These are phyloP conservation scores for Rhyzopertha dominica DNA, from an alignment of 1,140 invertebrate genomes.

Conservation along the genomic window DNA sequence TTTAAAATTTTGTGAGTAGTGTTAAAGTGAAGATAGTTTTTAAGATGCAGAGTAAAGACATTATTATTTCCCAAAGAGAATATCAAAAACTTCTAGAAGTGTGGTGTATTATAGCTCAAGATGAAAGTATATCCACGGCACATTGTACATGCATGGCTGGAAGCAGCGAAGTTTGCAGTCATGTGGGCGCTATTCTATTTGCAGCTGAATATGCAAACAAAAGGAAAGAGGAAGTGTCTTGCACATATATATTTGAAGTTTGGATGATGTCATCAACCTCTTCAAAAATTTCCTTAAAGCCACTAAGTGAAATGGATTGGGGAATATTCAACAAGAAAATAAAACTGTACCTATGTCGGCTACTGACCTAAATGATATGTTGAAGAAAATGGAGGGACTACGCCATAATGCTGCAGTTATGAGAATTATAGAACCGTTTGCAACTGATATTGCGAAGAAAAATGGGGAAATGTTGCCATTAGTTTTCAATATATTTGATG, in stretches of 20 bases:
- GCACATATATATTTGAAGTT: not conserved
- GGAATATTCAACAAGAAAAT: constrained; percentile 8
- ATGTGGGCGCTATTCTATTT: constrained; percentile 7
- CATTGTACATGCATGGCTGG: constrained; percentile 12
- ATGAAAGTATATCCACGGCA: constrained; percentile 8
- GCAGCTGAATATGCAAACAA: constrained; percentile 10
- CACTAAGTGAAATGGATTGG: constrained; percentile 9
- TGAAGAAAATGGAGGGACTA: constrained; percentile 3
- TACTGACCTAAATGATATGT: not conserved
- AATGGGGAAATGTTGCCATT: not conserved
- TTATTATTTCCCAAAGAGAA: constrained; percentile 4
- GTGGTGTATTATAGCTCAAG: constrained; percentile 5
- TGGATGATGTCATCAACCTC: constrained; percentile 6
- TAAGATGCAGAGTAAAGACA: too few relatives aligned
- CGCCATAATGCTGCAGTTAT: constrained; percentile 7
- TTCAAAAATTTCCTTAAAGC: constrained; percentile 3
- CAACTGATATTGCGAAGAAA: not conserved
- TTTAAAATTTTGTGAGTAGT: too few relatives aligned
- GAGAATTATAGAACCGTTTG: constrained; percentile 6
- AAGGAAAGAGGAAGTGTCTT: not conserved
- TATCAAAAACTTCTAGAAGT: constrained; percentile 8
- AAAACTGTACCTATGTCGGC: not conserved
- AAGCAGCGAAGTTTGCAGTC: constrained; percentile 7
- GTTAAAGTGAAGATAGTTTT: too few relatives aligned
- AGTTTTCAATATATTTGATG: constrained; percentile 5